Conservation (phyloP, 2,888 invertebrate species). For the Hirtodrosophila histrioides region DNA sequence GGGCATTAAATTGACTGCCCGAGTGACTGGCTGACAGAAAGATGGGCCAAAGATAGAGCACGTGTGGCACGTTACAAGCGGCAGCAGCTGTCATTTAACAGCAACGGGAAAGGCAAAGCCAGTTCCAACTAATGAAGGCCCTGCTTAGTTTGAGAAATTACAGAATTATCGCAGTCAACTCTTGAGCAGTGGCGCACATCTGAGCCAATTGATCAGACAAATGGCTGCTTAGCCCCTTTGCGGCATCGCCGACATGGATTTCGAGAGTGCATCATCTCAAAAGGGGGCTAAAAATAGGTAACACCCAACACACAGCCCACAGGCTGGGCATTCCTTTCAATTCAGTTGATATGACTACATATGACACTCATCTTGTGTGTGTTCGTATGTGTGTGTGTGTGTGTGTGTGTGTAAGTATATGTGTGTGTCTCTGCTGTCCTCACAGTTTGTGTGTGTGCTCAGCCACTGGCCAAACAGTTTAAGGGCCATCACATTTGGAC, state of each 20-base stretch:
- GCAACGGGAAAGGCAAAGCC: constrained; percentile 9
- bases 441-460: constrained; percentile 23
- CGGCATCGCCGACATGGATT: constrained; percentile 28
- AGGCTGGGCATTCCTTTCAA: constrained; percentile 20
- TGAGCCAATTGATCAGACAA: constrained; percentile 69
- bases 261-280: constrained; percentile 31
- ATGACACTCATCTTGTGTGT: not conserved
- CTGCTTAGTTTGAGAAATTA: constrained; percentile 28
- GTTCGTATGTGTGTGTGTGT: constrained; percentile 7
- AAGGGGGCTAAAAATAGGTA: constrained; percentile 56
- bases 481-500: constrained; percentile 46
- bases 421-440: constrained; percentile 9
- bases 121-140: constrained; percentile 15
- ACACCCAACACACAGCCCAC: constrained; percentile 8
- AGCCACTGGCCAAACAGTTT: constrained; percentile 60
- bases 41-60: constrained; percentile 64
- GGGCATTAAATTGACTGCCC: constrained; percentile 56
- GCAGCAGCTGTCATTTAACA: constrained; percentile 61
- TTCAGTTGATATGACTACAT: constrained; percentile 46
- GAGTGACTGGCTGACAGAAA: constrained; percentile 33
- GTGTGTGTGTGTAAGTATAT: constrained; percentile 1
- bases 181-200: constrained; percentile 34
- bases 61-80: constrained; percentile 50
- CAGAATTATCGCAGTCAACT: constrained; percentile 42
- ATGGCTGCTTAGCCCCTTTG: constrained; percentile 37